A percentile compares a stretch with the other conserved stretches of the same genome.
phyloP scores from a whole-genome alignment of 2,888 invertebrate genomes.

The Eupsilia transversa region DNA sequence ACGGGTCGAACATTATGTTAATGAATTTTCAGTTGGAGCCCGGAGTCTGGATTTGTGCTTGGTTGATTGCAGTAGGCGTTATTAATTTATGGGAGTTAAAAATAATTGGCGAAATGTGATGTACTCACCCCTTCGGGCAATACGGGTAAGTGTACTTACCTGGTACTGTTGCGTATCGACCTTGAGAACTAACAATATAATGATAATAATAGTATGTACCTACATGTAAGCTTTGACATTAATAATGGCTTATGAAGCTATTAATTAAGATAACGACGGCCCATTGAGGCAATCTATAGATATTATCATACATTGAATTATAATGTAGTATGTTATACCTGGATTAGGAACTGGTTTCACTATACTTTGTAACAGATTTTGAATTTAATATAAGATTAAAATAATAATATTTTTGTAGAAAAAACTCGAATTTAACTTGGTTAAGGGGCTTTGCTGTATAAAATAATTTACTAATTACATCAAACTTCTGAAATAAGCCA shows the following conservation, averaged over 20 bases:
- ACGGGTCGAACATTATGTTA: not conserved
- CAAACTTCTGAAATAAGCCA: not conserved
- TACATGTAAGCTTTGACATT: slow-evolving; percentile 26
- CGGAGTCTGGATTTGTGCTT: not conserved
- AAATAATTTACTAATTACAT: not conserved
- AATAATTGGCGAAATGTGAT: not conserved
- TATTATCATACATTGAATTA: slow-evolving; percentile 27
- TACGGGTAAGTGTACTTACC: not conserved
- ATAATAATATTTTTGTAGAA: not conserved
- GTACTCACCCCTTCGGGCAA: no score
- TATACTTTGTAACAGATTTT: slow-evolving; percentile 1
- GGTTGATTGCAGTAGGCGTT: not conserved
- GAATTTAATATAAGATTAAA: not conserved
- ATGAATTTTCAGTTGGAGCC: not conserved
- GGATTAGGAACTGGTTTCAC: not conserved
- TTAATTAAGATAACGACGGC: slow-evolving; percentile 57
- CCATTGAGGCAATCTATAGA: slow-evolving; percentile 34
- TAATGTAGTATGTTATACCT: not conserved
- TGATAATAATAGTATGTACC: not conserved
- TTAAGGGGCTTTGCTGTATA: not conserved
- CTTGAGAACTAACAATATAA: slow-evolving; percentile 11
- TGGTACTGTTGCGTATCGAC: not conserved
- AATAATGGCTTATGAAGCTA: slow-evolving; percentile 53
- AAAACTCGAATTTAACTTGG: not conserved
- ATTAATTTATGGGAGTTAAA: not conserved